Evolutionary conservation across 1,140 invertebrate species (phyloP).

Genomic region (Zaprionus kolodkinae): DNA sequence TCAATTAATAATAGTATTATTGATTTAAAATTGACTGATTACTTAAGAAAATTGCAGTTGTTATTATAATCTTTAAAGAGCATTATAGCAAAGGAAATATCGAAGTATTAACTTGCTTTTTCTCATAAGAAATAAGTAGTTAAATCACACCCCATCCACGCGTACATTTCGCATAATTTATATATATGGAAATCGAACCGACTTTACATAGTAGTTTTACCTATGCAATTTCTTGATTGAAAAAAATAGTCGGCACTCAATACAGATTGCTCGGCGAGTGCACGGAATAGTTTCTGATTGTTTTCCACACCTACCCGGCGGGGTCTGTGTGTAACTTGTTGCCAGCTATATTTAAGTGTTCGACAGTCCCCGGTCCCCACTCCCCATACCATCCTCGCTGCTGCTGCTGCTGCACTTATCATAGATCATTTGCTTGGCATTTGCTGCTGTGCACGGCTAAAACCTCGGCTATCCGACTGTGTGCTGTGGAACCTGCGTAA

Average conservation of each 20-base stretch:
- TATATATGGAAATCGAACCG: not conserved
- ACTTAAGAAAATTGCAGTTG: too few species aligned
- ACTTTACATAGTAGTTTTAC: constrained; percentile 3
- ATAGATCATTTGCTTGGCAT: constrained; percentile 50
- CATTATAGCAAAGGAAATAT: not conserved
- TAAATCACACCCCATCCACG: not conserved
- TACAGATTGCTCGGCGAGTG: not conserved
- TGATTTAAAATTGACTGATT: not conserved
- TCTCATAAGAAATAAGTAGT: not conserved
- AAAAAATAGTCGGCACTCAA: constrained; percentile 4
- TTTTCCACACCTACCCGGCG: not conserved
- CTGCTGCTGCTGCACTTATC: constrained; percentile 36
- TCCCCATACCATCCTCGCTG: not conserved
- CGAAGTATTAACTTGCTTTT: not conserved
- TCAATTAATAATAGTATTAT: not conserved
- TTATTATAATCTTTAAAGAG: too few species aligned
- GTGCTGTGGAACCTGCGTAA: constrained; percentile 57
- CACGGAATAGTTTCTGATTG: constrained; percentile 8
- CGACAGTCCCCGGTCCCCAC: not conserved
- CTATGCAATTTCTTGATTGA: constrained; percentile 6
- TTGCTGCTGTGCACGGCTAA: constrained; percentile 15
- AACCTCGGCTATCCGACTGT: constrained; percentile 31
- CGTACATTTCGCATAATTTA: not conserved
- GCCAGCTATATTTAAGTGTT: constrained; percentile 22
- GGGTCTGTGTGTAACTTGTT: constrained; percentile 11